Conservation (phyloP, 2,888 invertebrate genomes). For the Epinotia demarniana region DNA sequence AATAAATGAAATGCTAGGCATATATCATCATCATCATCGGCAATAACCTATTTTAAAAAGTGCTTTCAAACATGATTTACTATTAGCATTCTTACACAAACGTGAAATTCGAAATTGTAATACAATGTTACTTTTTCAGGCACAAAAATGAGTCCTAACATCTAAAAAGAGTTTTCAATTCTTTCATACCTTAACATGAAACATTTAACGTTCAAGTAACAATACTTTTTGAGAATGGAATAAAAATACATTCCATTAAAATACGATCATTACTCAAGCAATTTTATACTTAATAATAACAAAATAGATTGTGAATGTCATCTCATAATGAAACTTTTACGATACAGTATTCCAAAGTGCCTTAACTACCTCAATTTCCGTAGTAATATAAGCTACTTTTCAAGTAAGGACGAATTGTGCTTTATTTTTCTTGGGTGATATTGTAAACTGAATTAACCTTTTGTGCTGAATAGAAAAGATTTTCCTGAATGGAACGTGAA, state of each 20-base stretch:
- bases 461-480: neutral
- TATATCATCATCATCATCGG: too few relatives aligned
- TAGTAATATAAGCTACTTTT: neutral
- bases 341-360: neutral
- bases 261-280: constrained; percentile 6
- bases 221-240: neutral
- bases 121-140: neutral
- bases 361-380: neutral
- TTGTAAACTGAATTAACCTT: neutral
- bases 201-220: neutral
- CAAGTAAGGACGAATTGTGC: neutral
- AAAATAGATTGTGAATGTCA: neutral
- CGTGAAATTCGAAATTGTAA: neutral
- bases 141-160: neutral
- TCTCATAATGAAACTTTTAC: constrained; percentile 3
- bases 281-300: neutral
- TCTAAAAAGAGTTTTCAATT: neutral
- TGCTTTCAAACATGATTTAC: neutral
- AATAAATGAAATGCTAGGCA: too few relatives aligned
- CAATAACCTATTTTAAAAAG: constrained; percentile 21
- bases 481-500: neutral
- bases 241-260: neutral
- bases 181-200: neutral
- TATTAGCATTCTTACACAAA: neutral
- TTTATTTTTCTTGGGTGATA: neutral